phyloP scores from a whole-genome alignment of 2,797 vertebrate species.

The Margarornis squamiger region DNA sequence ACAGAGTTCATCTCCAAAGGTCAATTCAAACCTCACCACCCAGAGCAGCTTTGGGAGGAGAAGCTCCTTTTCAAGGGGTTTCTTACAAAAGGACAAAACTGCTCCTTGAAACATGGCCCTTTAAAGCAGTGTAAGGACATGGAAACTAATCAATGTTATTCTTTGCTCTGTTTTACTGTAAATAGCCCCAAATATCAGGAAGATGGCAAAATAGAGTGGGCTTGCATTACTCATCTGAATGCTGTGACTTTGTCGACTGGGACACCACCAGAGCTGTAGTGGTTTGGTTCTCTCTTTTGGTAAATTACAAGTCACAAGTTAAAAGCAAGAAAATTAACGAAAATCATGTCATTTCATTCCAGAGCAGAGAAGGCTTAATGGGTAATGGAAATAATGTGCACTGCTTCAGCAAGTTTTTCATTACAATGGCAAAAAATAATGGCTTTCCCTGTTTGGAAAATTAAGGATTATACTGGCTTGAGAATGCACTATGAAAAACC shows the following conservation, averaged over 20 bases:
- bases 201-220: neutral
- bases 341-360: neutral
- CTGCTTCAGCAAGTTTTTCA: constrained; percentile 38
- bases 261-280: neutral
- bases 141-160: neutral
- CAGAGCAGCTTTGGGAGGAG: neutral
- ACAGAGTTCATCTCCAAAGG: neutral
- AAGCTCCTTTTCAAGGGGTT: neutral
- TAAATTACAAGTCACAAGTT: constrained; percentile 18
- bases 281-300: neutral
- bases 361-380: constrained; percentile 1
- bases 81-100: neutral
- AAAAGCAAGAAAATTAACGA: neutral
- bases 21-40: neutral
- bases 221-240: neutral
- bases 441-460: constrained; percentile 7
- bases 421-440: constrained; percentile 26
- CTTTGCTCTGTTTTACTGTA: neutral
- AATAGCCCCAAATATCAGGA: neutral
- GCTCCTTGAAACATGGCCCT: neutral
- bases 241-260: neutral
- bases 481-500: neutral
- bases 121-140: neutral
- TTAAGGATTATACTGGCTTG: constrained; percentile 21
- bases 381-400: neutral